Percentiles rank a stretch among this genome's conserved stretches.
Evolutionary conservation across 1,140 invertebrate species (phyloP).

Genomic region (Yoshiicerus persimilis): DNA sequence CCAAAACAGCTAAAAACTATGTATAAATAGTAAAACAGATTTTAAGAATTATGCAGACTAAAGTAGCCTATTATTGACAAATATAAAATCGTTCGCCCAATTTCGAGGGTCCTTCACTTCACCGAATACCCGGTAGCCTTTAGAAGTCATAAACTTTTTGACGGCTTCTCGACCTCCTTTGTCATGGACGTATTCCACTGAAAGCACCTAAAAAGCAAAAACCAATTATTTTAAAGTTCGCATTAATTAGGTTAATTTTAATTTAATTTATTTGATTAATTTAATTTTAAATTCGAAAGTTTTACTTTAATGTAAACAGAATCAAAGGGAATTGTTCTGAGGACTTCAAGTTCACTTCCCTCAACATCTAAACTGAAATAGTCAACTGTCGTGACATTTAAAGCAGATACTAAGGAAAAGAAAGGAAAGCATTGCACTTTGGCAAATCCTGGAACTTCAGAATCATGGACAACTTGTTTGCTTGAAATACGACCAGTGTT

Average conservation of each 20-base stretch:
- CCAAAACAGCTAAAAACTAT: not conserved
- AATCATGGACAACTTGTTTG: slow-evolving; percentile 32
- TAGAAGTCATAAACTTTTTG: slow-evolving; percentile 53
- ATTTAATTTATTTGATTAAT: not conserved
- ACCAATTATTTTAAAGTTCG: not conserved
- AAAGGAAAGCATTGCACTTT: slow-evolving; percentile 59
- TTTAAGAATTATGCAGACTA: slow-evolving; percentile 49
- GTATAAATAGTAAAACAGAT: not conserved
- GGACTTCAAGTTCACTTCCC: slow-evolving; percentile 60
- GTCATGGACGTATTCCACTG: slow-evolving; percentile 56
- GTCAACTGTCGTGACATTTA: slow-evolving; percentile 49
- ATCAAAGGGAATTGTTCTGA: slow-evolving; percentile 61
- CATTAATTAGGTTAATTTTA: not conserved
- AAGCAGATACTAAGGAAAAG: slow-evolving; percentile 57
- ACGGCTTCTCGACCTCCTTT: slow-evolving; percentile 52
- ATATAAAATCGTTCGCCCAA: slow-evolving; percentile 58
- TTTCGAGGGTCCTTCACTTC: slow-evolving; percentile 53
- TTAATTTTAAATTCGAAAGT: too few species aligned
- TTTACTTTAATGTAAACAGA: slow-evolving; percentile 41
- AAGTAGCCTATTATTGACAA: slow-evolving; percentile 52
- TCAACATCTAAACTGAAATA: slow-evolving; percentile 58
- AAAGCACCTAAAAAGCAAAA: slow-evolving; percentile 49
- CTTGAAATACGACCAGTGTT: slow-evolving; percentile 53
- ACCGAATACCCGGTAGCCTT: slow-evolving; percentile 54
- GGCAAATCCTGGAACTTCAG: slow-evolving; percentile 39